Conservation (phyloP, 2,888 invertebrate genomes). For the Tenthredo livida region DNA sequence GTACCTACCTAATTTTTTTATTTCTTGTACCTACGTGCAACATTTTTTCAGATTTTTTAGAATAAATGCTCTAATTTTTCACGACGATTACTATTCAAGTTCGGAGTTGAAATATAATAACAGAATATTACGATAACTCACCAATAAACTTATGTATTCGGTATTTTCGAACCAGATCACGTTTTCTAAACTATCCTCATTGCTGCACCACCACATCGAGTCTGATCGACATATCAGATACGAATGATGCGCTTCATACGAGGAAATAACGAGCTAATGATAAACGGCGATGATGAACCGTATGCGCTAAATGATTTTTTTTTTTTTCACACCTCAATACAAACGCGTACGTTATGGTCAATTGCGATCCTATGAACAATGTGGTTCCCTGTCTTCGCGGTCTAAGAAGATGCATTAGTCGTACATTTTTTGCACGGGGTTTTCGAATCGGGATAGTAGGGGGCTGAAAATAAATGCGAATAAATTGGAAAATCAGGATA, state of each 20-base stretch:
- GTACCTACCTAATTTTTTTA: neutral
- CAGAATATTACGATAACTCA: conserved; percentile 53
- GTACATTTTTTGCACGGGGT: no score
- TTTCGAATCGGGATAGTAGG: no score
- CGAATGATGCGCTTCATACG: neutral
- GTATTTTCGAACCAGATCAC: conserved; percentile 49
- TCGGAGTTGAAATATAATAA: no score
- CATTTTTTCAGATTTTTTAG: neutral
- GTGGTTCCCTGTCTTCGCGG: no score
- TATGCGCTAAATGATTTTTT: conserved; percentile 17
- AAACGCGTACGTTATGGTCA: no score
- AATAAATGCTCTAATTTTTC: no score
- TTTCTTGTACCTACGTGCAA: neutral
- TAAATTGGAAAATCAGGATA: no score
- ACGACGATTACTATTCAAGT: no score
- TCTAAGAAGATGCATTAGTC: no score
- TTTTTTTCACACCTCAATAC: conserved; percentile 28
- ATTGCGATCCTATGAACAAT: no score
- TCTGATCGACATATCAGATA: conserved; percentile 4
- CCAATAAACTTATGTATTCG: conserved; percentile 57
- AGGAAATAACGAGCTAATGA: conserved; percentile 26
- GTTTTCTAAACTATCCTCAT: conserved; percentile 41
- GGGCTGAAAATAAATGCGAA: no score
- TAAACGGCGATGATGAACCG: neutral
- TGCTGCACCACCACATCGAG: conserved; percentile 55